Conservation (phyloP, 92 coral and sea anemone species). For the Epizoanthus stellaris region DNA sequence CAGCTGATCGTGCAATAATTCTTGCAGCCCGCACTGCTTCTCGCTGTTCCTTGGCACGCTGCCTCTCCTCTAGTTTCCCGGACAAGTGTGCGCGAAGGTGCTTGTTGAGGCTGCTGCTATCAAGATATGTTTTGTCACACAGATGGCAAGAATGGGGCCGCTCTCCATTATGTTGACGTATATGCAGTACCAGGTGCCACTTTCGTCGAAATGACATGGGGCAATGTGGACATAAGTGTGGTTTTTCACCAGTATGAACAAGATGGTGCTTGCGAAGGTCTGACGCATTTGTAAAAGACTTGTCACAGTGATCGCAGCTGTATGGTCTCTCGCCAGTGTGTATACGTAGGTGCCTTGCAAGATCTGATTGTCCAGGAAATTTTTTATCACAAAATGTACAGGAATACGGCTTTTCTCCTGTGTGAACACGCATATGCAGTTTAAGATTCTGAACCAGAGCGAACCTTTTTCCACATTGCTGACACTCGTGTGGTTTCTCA, state of each 20-base stretch:
- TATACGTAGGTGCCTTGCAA: constrained; percentile 33
- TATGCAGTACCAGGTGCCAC: constrained; percentile 24
- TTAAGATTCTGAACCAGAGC: constrained; percentile 38
- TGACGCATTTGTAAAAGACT: constrained; percentile 20
- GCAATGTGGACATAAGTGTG: constrained; percentile 27
- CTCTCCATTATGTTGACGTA: constrained; percentile 39
- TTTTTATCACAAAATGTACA: constrained; percentile 31
- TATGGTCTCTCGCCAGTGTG: constrained; percentile 43
- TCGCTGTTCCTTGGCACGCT: constrained; percentile 33
- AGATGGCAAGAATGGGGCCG: constrained; percentile 24
- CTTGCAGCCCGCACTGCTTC: constrained; percentile 29
- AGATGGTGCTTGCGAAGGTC: constrained; percentile 39
- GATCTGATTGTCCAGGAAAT: constrained; percentile 39
- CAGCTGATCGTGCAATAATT: constrained; percentile 11
- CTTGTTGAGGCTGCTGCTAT: constrained; percentile 26
- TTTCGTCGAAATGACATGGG: constrained; percentile 4
- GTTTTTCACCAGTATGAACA: constrained; percentile 33
- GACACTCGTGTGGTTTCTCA: constrained; percentile 34
- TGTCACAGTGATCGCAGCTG: constrained; percentile 33
- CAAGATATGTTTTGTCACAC: constrained; percentile 32
- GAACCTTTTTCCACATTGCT: constrained; percentile 24
- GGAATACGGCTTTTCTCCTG: constrained; percentile 35
- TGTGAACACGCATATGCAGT: constrained; percentile 33
- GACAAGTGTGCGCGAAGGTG: constrained; percentile 31
- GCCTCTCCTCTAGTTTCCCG: constrained; percentile 29